Evolutionary conservation across 1,140 invertebrate species (phyloP), one percentile per base, ranked within the genome.

Genomic region (Neodiprion pinetum): DNA sequence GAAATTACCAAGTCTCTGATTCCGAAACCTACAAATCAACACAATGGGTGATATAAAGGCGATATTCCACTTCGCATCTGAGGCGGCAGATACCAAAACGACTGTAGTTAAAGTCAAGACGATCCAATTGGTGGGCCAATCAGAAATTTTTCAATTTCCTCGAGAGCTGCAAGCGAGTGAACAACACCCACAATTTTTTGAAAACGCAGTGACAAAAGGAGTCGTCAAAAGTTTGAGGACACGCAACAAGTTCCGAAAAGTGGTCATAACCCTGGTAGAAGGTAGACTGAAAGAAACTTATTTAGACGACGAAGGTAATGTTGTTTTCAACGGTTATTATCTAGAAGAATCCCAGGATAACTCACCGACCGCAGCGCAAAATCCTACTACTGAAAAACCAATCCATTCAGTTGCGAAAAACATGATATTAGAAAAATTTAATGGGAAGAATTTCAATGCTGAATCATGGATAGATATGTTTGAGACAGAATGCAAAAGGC

Each of bases 251-350:
- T n/a, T n/a, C n/a, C n/a, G n/a, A n/a, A n/a, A n/a, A n/a, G n/a
- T n/a, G 61, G 67, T 28, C n/a, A 74, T 74, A n/a, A 65, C 12
- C 7, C 17, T 76, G 67, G 65, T 21, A n/a, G 72, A 74, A 72
- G 70, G 72, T 73, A 23, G 50, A 71, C 49, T 73, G 48, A 70
- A 48, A 10, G 70, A 69, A 28, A 74, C 11, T 17, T 76, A 76
- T 40, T 49, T 76, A 53, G 75, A 76, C 48, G 66, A 71, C 48
- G 75, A 70, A 61, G 72, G 49, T 48, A 76, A 76, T 69, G n/a
- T 74, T 8, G 67, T 72, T 10, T 72, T 74, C 12, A 49, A 70
- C 10, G 66, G 61, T 11, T 74, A 50, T 50, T 74, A 72, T 50
- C 40, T 71, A 71, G 73, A 77, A 47, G 73, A 66, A 10, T 11